A percentile compares a stretch with the other conserved stretches of the same genome.
Conservation (phyloP, 2,113 vertebrate species). For the Colistium nudipinnis region DNA sequence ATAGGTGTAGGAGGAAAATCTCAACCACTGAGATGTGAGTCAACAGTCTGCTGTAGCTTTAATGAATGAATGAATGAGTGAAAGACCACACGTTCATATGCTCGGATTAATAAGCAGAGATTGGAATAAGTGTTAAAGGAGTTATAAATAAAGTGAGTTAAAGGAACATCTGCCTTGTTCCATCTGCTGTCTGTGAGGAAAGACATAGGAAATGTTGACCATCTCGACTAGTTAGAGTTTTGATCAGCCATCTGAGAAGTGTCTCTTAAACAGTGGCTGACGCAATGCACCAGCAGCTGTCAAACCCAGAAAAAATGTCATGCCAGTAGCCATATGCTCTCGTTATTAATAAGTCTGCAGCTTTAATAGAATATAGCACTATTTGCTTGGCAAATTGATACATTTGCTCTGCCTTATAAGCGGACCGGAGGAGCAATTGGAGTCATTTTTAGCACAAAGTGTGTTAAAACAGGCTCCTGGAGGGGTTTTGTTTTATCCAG, state of each 20-base stretch:
- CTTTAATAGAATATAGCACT: conserved; percentile 27
- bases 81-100: background rate
- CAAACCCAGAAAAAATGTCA: conserved; percentile 7
- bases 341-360: conserved; percentile 32
- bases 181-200: background rate
- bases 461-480: background rate
- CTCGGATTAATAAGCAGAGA: background rate
- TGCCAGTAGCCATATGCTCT: conserved; percentile 19
- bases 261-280: conserved; percentile 8
- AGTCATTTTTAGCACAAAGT: conserved; percentile 13
- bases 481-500: background rate
- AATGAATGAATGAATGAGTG: background rate
- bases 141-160: too few species aligned
- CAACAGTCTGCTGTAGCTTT: background rate
- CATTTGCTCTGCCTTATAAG: conserved; percentile 10
- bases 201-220: conserved; percentile 2
- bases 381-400: background rate
- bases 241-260: conserved; percentile 15
- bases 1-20: background rate
- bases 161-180: background rate
- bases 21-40: background rate
- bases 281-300: conserved; percentile 33
- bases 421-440: background rate
- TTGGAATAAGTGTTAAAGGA: too few species aligned
- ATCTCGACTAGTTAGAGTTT: conserved; percentile 17